A percentile compares a stretch with the other conserved stretches of the same genome.
Evolutionary conservation across 2,888 invertebrate genomes (phyloP).

Genomic region (Encarsia formosa): DNA sequence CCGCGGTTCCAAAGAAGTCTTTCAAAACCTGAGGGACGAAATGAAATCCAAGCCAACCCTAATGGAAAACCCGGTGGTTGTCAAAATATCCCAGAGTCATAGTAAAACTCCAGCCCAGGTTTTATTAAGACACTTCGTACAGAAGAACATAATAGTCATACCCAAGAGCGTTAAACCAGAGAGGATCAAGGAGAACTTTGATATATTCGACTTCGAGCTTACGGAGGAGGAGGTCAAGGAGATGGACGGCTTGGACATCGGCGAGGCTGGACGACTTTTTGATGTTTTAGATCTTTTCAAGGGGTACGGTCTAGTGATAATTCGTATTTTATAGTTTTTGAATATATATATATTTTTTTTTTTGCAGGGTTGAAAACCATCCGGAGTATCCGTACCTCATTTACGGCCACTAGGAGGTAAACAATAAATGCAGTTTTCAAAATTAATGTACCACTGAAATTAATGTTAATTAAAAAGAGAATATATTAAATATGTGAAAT

Average conservation of each 20-base stretch:
- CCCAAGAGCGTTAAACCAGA: conserved; percentile 72
- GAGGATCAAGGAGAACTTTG: conserved; percentile 67
- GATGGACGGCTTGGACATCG: conserved; percentile 59
- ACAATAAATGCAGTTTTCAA: too few relatives aligned
- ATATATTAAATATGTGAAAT: too few relatives aligned
- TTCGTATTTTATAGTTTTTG: background rate
- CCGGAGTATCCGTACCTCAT: conserved; percentile 72
- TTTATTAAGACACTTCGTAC: conserved; percentile 65
- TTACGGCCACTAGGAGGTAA: too few relatives aligned
- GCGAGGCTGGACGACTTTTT: conserved; percentile 63
- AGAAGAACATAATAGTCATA: conserved; percentile 66
- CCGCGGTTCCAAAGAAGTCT: conserved; percentile 59
- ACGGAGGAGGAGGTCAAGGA: conserved; percentile 55
- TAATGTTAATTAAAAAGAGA: too few relatives aligned
- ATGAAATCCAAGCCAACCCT: conserved; percentile 55
- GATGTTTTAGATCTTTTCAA: conserved; percentile 57
- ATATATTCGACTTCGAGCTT: conserved; percentile 64
- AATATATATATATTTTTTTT: background rate
- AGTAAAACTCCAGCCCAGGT: conserved; percentile 67
- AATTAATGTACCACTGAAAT: too few relatives aligned
- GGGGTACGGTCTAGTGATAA: conserved; percentile 38
- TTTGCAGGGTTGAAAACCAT: conserved; percentile 61
- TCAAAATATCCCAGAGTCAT: conserved; percentile 57
- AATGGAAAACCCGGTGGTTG: conserved; percentile 58
- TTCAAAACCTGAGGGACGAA: conserved; percentile 49